Percentiles rank a stretch among this genome's conserved stretches.
phyloP scores from a whole-genome alignment of 1,140 invertebrate species.

The Lordiphosa stackelbergi region DNA sequence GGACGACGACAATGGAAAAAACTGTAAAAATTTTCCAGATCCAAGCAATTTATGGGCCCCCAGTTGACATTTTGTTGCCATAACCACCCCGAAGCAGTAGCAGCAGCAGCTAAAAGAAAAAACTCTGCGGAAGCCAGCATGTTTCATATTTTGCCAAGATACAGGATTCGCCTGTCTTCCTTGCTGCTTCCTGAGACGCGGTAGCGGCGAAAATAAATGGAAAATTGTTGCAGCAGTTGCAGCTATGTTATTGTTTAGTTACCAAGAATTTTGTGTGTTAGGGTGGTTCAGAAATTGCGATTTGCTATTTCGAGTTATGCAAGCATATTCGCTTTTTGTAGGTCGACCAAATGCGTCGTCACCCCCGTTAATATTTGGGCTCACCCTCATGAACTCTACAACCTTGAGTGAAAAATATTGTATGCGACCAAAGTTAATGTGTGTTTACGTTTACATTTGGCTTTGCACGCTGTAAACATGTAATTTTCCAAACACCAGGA shows the following conservation, averaged over 20 bases:
- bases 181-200: slow-evolving; percentile 17
- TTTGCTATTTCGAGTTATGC: slow-evolving; percentile 16
- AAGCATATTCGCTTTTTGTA: slow-evolving; percentile 12
- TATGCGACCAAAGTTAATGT: slow-evolving; percentile 71
- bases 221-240: slow-evolving; percentile 54
- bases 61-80: slow-evolving; percentile 71
- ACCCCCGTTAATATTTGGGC: slow-evolving; percentile 3
- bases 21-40: slow-evolving; percentile 62
- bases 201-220: slow-evolving; percentile 48
- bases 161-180: slow-evolving; percentile 20
- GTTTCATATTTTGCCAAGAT: slow-evolving; percentile 70
- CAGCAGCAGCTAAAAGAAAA: slow-evolving; percentile 11
- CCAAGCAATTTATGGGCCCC: slow-evolving; percentile 66
- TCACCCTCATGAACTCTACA: slow-evolving; percentile 13
- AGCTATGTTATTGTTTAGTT: slow-evolving; percentile 53
- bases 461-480: slow-evolving; percentile 68
- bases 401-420: slow-evolving; percentile 74
- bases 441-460: slow-evolving; percentile 71
- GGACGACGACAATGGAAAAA: slow-evolving; percentile 26
- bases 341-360: slow-evolving; percentile 24
- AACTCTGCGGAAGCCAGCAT: slow-evolving; percentile 35
- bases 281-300: slow-evolving; percentile 17
- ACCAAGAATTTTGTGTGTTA: slow-evolving; percentile 25
- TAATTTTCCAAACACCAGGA: slow-evolving; percentile 46
- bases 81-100: slow-evolving; percentile 35